Evolutionary conservation across 2,888 invertebrate genomes (phyloP).

Genomic region (Acrobeloides nanus): DNA sequence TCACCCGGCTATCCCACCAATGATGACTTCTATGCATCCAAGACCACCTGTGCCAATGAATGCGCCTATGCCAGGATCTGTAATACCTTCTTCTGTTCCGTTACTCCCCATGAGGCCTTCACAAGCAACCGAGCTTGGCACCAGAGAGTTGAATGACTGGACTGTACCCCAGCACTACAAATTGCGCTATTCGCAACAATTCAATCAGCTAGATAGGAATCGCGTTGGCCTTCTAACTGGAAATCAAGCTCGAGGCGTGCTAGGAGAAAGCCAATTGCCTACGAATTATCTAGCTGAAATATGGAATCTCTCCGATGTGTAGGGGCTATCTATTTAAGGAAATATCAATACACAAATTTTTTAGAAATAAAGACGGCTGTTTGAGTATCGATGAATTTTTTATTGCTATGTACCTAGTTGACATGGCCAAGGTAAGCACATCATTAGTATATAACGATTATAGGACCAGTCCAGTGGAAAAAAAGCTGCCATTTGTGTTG

Average conservation of each 20-base stretch:
- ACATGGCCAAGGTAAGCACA: constrained; percentile 58
- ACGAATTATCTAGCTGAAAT: constrained; percentile 86
- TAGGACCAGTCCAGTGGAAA: too few relatives aligned
- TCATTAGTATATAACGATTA: too few relatives aligned
- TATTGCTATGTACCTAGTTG: constrained; percentile 89
- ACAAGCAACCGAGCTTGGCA: too few relatives aligned
- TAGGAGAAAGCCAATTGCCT: constrained; percentile 84
- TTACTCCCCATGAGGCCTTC: constrained; percentile 15
- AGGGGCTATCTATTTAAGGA: too few relatives aligned
- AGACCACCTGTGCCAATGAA: background rate
- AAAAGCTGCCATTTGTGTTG: too few relatives aligned
- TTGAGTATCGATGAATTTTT: constrained; percentile 94
- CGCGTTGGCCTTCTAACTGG: constrained; percentile 39
- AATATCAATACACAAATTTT: too few relatives aligned
- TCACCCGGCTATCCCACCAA: constrained; percentile 7
- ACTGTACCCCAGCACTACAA: constrained; percentile 44
- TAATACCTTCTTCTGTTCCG: constrained; percentile 6
- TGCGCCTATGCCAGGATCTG: constrained; percentile 1
- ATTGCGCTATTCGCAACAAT: constrained; percentile 48
- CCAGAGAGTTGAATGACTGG: constrained; percentile 46
- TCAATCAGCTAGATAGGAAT: constrained; percentile 44
- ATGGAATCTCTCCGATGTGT: constrained; percentile 87
- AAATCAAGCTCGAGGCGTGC: constrained; percentile 62
- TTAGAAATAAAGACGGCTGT: constrained; percentile 73
- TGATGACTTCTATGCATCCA: background rate